A percentile compares a stretch with the other conserved stretches of the same genome.
These are phyloP conservation scores for Brenthis daphne DNA, from an alignment of 2,888 invertebrate genomes.

Conservation along the genomic window DNA sequence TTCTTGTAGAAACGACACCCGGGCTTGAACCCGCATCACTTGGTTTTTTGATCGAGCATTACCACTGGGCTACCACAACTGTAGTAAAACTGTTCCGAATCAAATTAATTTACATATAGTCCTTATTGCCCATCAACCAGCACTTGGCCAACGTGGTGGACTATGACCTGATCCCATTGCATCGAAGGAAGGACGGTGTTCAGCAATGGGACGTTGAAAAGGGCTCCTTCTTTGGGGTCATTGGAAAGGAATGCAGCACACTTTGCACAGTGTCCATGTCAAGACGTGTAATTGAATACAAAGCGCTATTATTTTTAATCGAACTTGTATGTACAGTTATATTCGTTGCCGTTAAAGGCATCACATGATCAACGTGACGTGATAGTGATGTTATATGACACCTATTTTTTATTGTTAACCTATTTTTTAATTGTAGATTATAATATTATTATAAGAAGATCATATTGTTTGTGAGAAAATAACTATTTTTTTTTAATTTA, in stretches of 20 bases:
- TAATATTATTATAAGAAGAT: not conserved
- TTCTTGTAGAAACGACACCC: too few relatives aligned
- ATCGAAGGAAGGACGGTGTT: too few relatives aligned
- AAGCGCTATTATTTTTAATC: slow-evolving; percentile 41
- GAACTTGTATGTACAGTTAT: slow-evolving; percentile 43
- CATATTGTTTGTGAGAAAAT: not conserved
- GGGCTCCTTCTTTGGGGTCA: too few relatives aligned
- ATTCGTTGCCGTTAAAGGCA: slow-evolving; percentile 40
- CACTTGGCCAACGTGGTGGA: too few relatives aligned
- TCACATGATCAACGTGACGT: slow-evolving; percentile 37
- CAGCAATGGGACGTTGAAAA: too few relatives aligned
- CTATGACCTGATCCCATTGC: too few relatives aligned
- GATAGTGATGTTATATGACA: slow-evolving; percentile 23
- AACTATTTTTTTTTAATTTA: not conserved
- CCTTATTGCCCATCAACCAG: too few relatives aligned
- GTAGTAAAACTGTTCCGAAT: too few relatives aligned
- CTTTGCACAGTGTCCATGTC: slow-evolving; percentile 13
- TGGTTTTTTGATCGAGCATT: too few relatives aligned
- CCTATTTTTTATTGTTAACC: slow-evolving; percentile 9
- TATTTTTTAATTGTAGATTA: slow-evolving; percentile 4
- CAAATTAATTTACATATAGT: too few relatives aligned
- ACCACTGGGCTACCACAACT: too few relatives aligned
- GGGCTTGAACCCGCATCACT: too few relatives aligned
- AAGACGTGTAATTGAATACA: slow-evolving; percentile 42
- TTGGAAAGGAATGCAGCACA: slow-evolving; percentile 13